Percentiles rank a stretch among this genome's conserved stretches.
phyloP scores from a whole-genome alignment of 2,797 vertebrate genomes.

The Halcyon badia region DNA sequence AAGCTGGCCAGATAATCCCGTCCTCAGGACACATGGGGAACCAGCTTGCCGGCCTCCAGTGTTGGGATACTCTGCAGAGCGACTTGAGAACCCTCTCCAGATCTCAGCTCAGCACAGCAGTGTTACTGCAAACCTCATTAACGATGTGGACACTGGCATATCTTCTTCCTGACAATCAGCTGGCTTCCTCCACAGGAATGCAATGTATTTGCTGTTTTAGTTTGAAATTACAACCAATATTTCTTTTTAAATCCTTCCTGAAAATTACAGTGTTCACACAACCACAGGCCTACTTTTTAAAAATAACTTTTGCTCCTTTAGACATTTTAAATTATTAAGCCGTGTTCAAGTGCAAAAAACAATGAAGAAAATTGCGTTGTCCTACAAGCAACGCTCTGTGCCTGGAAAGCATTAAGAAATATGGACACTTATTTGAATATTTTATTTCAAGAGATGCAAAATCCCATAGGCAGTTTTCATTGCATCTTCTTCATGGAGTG shows the following conservation, averaged over 20 bases:
- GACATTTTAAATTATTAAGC: neutral
- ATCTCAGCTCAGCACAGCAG: neutral
- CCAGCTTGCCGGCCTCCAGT: neutral
- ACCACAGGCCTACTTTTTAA: neutral
- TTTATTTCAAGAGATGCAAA: neutral
- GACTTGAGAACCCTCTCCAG: neutral
- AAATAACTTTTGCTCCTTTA: neutral
- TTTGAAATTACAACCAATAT: neutral
- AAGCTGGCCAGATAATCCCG: neutral
- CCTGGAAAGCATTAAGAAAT: neutral
- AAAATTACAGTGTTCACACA: neutral
- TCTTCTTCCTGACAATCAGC: neutral
- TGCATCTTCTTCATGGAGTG: neutral
- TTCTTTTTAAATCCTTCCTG: neutral
- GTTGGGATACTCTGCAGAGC: neutral
- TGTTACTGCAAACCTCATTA: neutral
- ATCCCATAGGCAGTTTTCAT: neutral
- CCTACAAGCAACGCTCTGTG: neutral
- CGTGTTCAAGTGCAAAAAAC: neutral
- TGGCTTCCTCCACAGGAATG: neutral
- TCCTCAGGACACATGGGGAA: neutral
- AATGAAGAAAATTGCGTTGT: neutral
- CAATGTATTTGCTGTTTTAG: neutral
- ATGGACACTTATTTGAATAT: neutral
- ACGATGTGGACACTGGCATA: accelerated